phyloP scores from a whole-genome alignment of 2,797 vertebrate genomes.

The Ptychadena robeensis region DNA sequence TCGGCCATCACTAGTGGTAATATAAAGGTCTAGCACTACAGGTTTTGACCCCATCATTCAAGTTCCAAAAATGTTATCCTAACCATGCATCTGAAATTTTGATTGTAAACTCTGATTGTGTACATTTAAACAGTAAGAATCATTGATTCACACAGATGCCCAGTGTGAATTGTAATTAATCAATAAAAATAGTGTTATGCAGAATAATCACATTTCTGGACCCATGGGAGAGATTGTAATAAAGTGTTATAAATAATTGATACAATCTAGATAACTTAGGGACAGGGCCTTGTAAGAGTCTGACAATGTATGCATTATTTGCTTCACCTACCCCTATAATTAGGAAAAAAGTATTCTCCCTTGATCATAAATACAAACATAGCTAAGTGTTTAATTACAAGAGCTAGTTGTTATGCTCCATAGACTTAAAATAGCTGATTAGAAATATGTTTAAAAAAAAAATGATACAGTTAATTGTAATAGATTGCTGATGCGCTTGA shows the following conservation, averaged over 20 bases:
- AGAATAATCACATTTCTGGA: background rate
- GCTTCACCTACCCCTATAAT: background rate
- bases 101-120: too few relatives aligned
- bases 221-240: background rate
- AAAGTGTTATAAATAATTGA: background rate
- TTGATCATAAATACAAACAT: background rate
- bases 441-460: background rate
- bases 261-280: background rate
- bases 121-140: too few relatives aligned
- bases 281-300: background rate
- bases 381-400: constrained; percentile 3
- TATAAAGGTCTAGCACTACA: too few relatives aligned
- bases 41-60: too few relatives aligned
- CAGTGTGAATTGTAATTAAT: background rate
- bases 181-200: background rate
- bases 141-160: too few relatives aligned
- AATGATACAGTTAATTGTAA: background rate
- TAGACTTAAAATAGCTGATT: constrained; percentile 7
- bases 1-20: too few relatives aligned
- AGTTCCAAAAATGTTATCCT: too few relatives aligned
- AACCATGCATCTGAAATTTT: too few relatives aligned
- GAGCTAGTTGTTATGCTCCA: background rate
- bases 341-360: background rate
- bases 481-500: background rate
- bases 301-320: background rate